These are phyloP conservation scores for Mionectes macconnelli DNA, from an alignment of 2,113 vertebrate genomes.

Conservation along the genomic window DNA sequence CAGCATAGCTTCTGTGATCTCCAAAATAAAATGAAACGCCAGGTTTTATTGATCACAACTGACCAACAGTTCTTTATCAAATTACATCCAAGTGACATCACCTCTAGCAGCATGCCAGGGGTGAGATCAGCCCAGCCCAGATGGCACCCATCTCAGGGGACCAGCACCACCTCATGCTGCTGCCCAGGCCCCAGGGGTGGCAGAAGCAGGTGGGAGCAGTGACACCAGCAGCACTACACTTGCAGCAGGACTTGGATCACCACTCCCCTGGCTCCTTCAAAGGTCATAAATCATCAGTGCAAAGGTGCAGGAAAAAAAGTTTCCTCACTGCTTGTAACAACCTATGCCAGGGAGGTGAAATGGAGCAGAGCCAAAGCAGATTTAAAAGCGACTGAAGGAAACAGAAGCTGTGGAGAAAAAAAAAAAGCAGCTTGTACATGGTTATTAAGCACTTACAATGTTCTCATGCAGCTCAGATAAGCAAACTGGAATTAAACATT, in stretches of 20 bases:
- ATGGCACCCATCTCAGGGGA: neutral
- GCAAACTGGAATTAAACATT: neutral
- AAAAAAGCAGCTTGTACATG: neutral
- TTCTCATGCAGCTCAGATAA: constrained; percentile 10
- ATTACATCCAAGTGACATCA: neutral
- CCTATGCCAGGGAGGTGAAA: neutral
- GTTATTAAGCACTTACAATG: neutral
- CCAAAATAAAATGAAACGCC: neutral
- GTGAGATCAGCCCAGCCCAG: neutral
- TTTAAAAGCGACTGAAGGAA: neutral
- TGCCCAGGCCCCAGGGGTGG: neutral
- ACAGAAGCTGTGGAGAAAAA: neutral
- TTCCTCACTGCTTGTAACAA: neutral
- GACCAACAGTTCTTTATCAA: neutral
- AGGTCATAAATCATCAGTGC: neutral
- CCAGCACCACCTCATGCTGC: neutral
- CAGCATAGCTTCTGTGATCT: neutral
- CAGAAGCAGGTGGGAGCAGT: neutral
- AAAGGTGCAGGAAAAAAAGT: neutral
- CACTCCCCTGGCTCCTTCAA: neutral
- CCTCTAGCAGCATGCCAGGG: neutral
- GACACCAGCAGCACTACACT: neutral
- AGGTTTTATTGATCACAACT: neutral
- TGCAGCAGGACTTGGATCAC: neutral
- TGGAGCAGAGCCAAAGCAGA: neutral